phyloP scores from a whole-genome alignment of 2,113 vertebrate genomes.

The Lonchura striata region DNA sequence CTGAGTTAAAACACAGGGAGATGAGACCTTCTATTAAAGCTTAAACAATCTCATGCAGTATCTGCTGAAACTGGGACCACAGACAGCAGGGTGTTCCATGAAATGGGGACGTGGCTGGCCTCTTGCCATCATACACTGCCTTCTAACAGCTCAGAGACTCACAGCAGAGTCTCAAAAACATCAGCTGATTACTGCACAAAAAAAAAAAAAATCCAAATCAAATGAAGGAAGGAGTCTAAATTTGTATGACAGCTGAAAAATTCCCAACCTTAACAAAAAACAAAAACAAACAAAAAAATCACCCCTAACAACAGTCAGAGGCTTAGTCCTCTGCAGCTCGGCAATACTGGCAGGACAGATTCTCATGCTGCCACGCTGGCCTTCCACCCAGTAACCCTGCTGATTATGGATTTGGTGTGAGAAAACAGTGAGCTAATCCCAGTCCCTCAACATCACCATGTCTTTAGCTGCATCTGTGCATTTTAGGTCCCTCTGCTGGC shows the following conservation, averaged over 20 bases:
- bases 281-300: background rate
- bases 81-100: background rate
- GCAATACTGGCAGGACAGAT: background rate
- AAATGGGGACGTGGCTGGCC: background rate
- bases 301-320: background rate
- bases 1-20: background rate
- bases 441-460: background rate
- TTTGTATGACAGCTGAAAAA: background rate
- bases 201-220: background rate
- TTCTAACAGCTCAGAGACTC: background rate
- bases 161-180: background rate
- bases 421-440: background rate
- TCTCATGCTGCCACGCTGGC: background rate
- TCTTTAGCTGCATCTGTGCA: background rate
- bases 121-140: background rate
- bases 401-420: background rate
- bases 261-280: background rate
- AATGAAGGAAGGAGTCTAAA: background rate
- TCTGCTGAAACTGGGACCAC: background rate
- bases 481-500: conserved; percentile 32
- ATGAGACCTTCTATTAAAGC: background rate
- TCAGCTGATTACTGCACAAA: background rate
- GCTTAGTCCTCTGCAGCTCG: background rate
- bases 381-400: background rate
- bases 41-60: background rate